Evolutionary conservation across 2,888 invertebrate species (phyloP), one percentile per base, ranked within the genome.

Genomic region (Tetragonula carbonaria): DNA sequence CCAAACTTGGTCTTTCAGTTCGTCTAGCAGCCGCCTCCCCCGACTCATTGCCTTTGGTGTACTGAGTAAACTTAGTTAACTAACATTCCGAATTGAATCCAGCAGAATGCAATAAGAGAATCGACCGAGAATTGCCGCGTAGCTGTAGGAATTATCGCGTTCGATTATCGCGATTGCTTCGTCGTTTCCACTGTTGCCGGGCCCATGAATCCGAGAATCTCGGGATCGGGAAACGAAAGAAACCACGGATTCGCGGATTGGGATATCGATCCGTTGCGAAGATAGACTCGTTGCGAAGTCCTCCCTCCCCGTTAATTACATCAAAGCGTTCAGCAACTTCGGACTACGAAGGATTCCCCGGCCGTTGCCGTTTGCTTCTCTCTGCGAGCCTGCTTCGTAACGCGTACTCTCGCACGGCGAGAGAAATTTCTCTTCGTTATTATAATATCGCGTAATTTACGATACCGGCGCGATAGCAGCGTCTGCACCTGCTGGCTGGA

Each of bases 381-480:
- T 8, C 8, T 8, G 38, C 38, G 28, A 28, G 28, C 28, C 28
- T 28, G 8, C 8, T 8, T 45, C 45, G 45, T 8, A 45, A 45
- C 45, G 62, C 16, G 62, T 16, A 16, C 18, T 18, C 23, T 16
- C 21, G 21, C 21, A 33, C 33, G 33, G 33, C 33, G 33, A 3
- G 33, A 33, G 16, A 16, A 70, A 70, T 68, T 63, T 55, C 75
- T 45, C 74, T 50, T 59, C 55, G 78, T 86, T 86, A 85, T 85
- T 75, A 74, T 74, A 79, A 72, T 79, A 81, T 83, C 87, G 33
- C 28, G 68, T 82, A 85, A 86, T 85, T 89, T 74, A 71, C 45
- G 45, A 82, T 78, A 80, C 87, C 65, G 80, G 76, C 65, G 82
- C 33, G 33, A 28, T 28, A 38, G 70, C 51, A 53, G 45, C 14